phyloP scores from a whole-genome alignment of 2,113 vertebrate genomes.

The Seriola aureovittata region DNA sequence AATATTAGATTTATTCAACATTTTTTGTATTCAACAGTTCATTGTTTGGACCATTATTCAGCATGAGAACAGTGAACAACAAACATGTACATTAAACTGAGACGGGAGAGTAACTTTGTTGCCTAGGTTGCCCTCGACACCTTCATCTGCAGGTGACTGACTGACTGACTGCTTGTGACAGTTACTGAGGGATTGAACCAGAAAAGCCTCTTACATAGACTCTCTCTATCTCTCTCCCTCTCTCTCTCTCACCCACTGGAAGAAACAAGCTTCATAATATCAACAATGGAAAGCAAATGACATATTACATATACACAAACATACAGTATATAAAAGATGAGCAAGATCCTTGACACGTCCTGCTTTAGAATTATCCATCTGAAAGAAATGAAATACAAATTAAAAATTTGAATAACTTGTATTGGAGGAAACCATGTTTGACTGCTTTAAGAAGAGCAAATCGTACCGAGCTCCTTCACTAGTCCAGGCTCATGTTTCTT shows the following conservation, averaged over 20 bases:
- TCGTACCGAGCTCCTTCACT: conserved; percentile 47
- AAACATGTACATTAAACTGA: conserved; percentile 12
- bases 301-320: neutral
- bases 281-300: neutral
- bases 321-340: neutral
- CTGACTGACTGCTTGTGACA: conserved; percentile 86
- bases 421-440: neutral
- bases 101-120: conserved; percentile 63
- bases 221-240: conserved; percentile 40
- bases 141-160: conserved; percentile 86
- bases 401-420: neutral
- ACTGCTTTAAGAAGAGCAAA: neutral
- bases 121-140: conserved; percentile 66
- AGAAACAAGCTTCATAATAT: neutral
- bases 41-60: neutral
- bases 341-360: neutral
- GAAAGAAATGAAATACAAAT: neutral
- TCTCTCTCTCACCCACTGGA: conserved; percentile 1
- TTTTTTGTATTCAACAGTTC: neutral
- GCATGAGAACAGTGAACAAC: neutral
- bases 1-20: neutral
- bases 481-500: neutral
- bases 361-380: conserved; percentile 20
- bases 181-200: conserved; percentile 81
- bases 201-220: conserved; percentile 84